Conservation (phyloP, 1,140 invertebrate species). For the Drosophila cardini region DNA sequence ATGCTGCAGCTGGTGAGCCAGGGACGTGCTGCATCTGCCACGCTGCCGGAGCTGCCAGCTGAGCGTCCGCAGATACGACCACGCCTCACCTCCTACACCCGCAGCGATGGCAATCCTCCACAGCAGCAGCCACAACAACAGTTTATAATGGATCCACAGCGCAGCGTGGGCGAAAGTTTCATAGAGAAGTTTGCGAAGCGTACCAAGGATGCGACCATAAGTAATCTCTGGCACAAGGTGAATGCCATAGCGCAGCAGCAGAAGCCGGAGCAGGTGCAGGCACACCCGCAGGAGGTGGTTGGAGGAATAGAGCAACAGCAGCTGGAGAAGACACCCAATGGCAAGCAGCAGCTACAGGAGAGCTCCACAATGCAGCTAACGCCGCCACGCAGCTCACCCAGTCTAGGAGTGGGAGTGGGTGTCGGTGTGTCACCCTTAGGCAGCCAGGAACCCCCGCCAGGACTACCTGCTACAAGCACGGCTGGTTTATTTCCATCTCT, state of each 20-base stretch:
- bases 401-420: too few species aligned
- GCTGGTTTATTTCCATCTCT: slow-evolving; percentile 59
- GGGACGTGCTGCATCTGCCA: slow-evolving; percentile 69
- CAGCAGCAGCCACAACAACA: slow-evolving; percentile 17
- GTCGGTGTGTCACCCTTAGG: slow-evolving; percentile 30
- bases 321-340: slow-evolving; percentile 44
- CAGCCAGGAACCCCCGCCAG: slow-evolving; percentile 43
- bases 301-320: slow-evolving; percentile 1
- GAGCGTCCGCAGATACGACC: slow-evolving; percentile 77
- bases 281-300: neutral
- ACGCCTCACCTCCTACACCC: slow-evolving; percentile 63
- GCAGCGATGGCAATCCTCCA: slow-evolving; percentile 49
- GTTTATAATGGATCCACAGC: slow-evolving; percentile 42
- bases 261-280: slow-evolving; percentile 20
- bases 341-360: slow-evolving; percentile 13
- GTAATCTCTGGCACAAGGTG: slow-evolving; percentile 70
- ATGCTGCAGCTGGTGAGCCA: slow-evolving; percentile 68
- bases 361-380: slow-evolving; percentile 5
- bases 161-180: slow-evolving; percentile 64
- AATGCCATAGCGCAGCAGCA: slow-evolving; percentile 63
- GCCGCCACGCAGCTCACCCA: slow-evolving; percentile 17
- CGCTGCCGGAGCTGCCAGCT: slow-evolving; percentile 72
- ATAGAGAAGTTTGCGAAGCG: slow-evolving; percentile 78
- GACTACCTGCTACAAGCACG: slow-evolving; percentile 22
- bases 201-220: slow-evolving; percentile 64